Evolutionary conservation across 2,797 vertebrate genomes (phyloP).

Genomic region (Sebastolobus altivelis): DNA sequence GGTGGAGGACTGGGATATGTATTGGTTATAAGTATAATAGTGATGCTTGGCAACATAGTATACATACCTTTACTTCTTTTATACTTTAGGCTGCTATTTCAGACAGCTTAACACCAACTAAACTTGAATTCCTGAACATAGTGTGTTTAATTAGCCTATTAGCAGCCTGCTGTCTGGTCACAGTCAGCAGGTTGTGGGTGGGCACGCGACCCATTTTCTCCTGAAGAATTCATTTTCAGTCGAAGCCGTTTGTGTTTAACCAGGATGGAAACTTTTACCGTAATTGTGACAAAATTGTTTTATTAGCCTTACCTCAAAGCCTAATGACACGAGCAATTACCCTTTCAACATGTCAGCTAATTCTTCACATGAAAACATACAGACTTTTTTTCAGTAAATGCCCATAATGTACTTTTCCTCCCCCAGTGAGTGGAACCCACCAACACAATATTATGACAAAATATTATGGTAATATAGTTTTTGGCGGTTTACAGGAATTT

Average conservation of each 20-base stretch:
- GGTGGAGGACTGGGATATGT: neutral
- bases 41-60: neutral
- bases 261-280: neutral
- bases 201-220: neutral
- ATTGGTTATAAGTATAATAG: neutral
- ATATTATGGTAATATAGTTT: neutral
- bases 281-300: neutral
- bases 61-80: neutral
- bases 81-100: neutral
- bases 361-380: conserved; percentile 3
- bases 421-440: neutral
- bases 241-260: neutral
- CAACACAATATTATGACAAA: conserved; percentile 2
- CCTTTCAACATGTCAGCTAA: neutral
- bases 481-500: conserved; percentile 3
- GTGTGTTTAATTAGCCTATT: neutral
- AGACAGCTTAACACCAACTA: neutral
- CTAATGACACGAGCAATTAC: neutral
- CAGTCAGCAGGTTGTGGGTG: neutral
- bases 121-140: neutral
- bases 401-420: neutral
- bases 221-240: neutral
- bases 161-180: neutral
- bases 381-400: neutral
- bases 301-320: neutral